Conservation (phyloP, 1,140 invertebrate species). For the Drosophila murphyi region DNA sequence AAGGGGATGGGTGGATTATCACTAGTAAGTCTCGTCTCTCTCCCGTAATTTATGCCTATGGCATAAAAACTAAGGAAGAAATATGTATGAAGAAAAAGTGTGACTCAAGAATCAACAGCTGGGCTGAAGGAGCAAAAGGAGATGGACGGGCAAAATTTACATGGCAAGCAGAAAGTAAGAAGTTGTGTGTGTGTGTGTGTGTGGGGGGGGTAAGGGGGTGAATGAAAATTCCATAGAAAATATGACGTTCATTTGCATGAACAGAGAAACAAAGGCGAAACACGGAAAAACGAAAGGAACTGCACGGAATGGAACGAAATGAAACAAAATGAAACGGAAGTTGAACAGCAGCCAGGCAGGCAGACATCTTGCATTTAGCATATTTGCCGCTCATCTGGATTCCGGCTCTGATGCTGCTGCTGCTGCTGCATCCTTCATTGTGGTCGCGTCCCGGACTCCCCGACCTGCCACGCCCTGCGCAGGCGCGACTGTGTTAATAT, state of each 20-base stretch:
- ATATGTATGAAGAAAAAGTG: neutral
- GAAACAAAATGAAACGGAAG: conserved; percentile 9
- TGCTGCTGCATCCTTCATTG: conserved; percentile 27
- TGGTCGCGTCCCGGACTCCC: neutral
- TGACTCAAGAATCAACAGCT: conserved; percentile 69
- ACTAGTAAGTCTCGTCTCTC: conserved; percentile 32
- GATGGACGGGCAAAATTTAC: conserved; percentile 41
- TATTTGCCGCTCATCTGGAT: conserved; percentile 40
- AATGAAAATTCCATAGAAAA: conserved; percentile 47
- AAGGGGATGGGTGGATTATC: conserved; percentile 6
- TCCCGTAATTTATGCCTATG: conserved; percentile 71
- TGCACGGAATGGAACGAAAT: neutral
- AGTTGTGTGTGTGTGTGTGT: too few species aligned
- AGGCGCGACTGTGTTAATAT: conserved; percentile 42
- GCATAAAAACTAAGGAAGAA: conserved; percentile 17
- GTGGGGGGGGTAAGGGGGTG: neutral
- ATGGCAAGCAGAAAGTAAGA: conserved; percentile 46
- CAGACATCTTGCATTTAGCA: conserved; percentile 64
- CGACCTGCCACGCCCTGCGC: conserved; percentile 1
- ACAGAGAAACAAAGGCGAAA: conserved; percentile 36
- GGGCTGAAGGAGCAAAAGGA: neutral
- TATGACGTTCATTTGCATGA: conserved; percentile 75
- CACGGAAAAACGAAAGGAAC: conserved; percentile 19
- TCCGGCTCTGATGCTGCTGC: conserved; percentile 3
- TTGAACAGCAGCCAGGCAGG: conserved; percentile 1